Evolutionary conservation across 2,797 vertebrate species (phyloP), one percentile per base, ranked within the genome.

Genomic region (Adelosebastes latens): DNA sequence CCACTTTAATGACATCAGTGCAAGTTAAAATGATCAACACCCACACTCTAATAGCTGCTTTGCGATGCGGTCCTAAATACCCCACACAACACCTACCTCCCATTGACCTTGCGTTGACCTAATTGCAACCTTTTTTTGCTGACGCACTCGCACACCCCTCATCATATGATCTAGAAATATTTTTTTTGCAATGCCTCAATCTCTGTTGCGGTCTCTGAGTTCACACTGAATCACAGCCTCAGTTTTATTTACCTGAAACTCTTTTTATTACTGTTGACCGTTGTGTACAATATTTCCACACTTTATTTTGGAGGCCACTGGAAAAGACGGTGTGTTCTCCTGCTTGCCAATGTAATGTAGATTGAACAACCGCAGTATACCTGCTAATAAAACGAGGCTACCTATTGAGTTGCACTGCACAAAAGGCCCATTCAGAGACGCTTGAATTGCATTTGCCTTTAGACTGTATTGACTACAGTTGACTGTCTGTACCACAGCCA

Each of bases 21-120:
- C 1, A 3, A 84, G 83, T 81, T 80, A 62, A 87, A 82, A 80
- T 76, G 67, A 89, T 87, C 88, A 80, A 82, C 91, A 86, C 84
- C 73, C 70, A 76, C 87, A 58, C 79, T 76, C 81, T 90, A 91
- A 92, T 91, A 86, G 85, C 77, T 63, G 56, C 80, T 72, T 87
- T 36, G 46, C 89, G 53, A 9, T 53, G 64, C 25, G 0, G 70
- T 76, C 67, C 71, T 58, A 82, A 90, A 90, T 86, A 63, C 70
- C 65, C 49, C 68, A 84, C 79, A 59, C 72, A 68, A 80, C 86
- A 87, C 75, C 81, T 78, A 78, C 59, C 84, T 87, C 52, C 79
- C 18, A 70, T 31, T 82, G 72, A 82, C 78, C 72, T 55, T 8
- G 27, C 59, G 13, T 27, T 91, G 80, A 85, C 84, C 88, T 75